Evolutionary conservation across 2,113 vertebrate species (phyloP).

Genomic region (Grus americana): DNA sequence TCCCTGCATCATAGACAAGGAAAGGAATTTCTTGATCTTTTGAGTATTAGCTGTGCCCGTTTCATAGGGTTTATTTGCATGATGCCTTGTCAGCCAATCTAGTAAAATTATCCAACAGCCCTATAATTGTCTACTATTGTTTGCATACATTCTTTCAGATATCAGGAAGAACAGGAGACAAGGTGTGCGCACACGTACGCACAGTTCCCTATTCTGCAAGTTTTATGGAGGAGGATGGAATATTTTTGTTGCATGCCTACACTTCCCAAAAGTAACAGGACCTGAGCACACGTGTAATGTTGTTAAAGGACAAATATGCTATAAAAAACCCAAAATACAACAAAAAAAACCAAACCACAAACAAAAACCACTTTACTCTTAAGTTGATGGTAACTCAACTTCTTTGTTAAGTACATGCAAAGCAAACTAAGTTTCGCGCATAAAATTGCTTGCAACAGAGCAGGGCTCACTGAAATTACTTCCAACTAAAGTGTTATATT

Average conservation of each 20-base stretch:
- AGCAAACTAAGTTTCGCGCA: background rate
- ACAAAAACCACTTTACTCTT: no score
- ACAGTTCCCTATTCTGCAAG: background rate
- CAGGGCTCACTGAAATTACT: background rate
- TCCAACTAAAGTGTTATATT: background rate
- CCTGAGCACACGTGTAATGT: background rate
- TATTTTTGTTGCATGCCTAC: background rate
- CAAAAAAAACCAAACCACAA: no score
- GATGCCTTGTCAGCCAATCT: background rate
- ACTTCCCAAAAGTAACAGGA: background rate
- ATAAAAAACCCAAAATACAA: no score
- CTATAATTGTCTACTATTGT: background rate
- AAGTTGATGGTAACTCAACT: background rate
- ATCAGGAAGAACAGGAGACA: accelerated
- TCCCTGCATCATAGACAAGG: background rate
- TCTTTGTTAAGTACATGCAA: background rate
- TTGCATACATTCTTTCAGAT: background rate
- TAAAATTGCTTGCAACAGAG: background rate
- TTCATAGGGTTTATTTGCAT: background rate
- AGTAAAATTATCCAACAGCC: background rate
- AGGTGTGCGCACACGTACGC: background rate
- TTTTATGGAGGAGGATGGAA: background rate
- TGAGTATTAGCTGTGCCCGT: background rate
- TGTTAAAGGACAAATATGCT: background rate
- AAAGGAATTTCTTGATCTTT: background rate